Evolutionary conservation across 2,888 invertebrate species (phyloP), one percentile per base, ranked within the genome.

Genomic region (Euproctis similis): DNA sequence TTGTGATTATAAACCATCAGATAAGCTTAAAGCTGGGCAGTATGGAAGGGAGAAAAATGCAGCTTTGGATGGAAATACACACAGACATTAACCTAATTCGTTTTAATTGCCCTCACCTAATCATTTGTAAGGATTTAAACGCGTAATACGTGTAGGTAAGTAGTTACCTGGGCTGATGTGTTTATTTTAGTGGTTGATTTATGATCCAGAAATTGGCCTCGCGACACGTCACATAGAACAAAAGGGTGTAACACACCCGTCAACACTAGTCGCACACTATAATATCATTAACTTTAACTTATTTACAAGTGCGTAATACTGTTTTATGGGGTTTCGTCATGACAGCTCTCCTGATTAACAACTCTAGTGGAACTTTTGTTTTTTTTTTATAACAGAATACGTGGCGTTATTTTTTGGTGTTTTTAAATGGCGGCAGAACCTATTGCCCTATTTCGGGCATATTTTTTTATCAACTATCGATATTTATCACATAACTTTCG

Each of bases 81-180:
- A 74, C 70, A n/a, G n/a, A 80, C 75, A 82, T 82, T 82, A 82
- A 82, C 82, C 82, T 81, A 81, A 81, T 82, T 82, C 67, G 69
- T 76, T 77, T 75, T 77, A 81, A 82, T 81, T 78, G 74, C 68
- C n/a, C 61, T 64, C 60, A 71, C 72, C 75, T 76, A 77, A 80
- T 81, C 77, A 77, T 77, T 78, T 60, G 63, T 69, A 64, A 77
- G 66, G 64, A 73, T 62, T 68, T 64, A 59, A 4, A 6, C 56
- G 56, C 62, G 62, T 67, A 61, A 52, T 62, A 55, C 50, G 52
- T 46, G 46, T 45, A n/a, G n/a, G n/a, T n/a, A 14, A 4, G 44
- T 54, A 57, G 51, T 14, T 4, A 6, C 14, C 14, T 14, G 14
- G 4, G n/a, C 61, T 59, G 57, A 58, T 46, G 39, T 52, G 55